These are phyloP conservation scores for Catharus bicknelli DNA, from an alignment of 2,113 vertebrate species.

Conservation along the genomic window DNA sequence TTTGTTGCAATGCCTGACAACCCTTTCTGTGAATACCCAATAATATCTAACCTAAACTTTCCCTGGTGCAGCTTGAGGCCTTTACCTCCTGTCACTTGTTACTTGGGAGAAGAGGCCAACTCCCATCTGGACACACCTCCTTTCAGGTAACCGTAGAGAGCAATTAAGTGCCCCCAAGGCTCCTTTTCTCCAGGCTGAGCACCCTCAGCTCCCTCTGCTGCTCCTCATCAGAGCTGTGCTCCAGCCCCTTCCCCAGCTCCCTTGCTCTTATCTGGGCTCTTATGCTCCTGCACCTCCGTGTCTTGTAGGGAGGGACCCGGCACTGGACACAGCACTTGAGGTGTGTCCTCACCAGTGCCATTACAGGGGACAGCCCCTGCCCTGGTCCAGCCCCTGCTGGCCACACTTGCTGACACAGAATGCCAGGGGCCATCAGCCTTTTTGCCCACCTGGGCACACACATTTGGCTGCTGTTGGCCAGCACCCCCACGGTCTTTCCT, in stretches of 20 bases:
- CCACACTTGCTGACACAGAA: neutral
- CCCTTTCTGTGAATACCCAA: neutral
- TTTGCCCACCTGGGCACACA: neutral
- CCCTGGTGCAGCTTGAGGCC: neutral
- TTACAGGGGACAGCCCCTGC: neutral
- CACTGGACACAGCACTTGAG: too few relatives aligned
- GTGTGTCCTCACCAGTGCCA: neutral
- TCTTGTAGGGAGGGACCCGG: too few relatives aligned
- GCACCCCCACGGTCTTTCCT: neutral
- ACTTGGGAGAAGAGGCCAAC: neutral
- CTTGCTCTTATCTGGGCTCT: neutral
- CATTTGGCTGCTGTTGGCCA: rapidly evolving
- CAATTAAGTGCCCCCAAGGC: neutral
- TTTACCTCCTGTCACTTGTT: neutral
- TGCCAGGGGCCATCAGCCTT: rapidly evolving
- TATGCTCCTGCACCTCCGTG: rapidly evolving
- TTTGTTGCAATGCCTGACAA: neutral
- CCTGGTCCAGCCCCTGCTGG: neutral
- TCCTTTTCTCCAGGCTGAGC: neutral
- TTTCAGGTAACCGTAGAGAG: neutral
- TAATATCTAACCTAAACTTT: neutral
- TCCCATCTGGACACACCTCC: too few relatives aligned
- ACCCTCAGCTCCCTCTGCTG: neutral
- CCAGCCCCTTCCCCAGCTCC: neutral
- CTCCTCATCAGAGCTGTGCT: neutral